A percentile compares a stretch with the other conserved stretches of the same genome.
phyloP scores from a whole-genome alignment of 1,140 invertebrate genomes.

The Papilio helenus region DNA sequence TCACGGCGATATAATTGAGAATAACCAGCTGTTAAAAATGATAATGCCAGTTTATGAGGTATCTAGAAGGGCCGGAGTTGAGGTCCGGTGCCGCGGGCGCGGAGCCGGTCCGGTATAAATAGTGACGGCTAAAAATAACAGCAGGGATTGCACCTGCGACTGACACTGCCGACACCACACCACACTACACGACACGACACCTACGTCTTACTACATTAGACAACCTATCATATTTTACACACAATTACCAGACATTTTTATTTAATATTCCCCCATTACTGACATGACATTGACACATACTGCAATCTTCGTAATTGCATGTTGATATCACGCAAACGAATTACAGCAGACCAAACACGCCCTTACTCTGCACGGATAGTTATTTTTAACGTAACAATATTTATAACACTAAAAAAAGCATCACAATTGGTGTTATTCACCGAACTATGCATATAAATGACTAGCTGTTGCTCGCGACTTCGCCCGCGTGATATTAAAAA shows the following conservation, averaged over 20 bases:
- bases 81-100: constrained; percentile 31
- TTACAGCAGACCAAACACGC: neutral
- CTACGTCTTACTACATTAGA: constrained; percentile 2
- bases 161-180: constrained; percentile 41
- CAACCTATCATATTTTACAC: constrained; percentile 18
- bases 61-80: constrained; percentile 29
- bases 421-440: neutral
- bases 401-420: neutral
- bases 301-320: constrained; percentile 9
- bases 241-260: constrained; percentile 29
- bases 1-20: constrained; percentile 37
- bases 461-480: no score
- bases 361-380: neutral
- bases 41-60: constrained; percentile 37
- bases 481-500: no score
- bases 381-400: neutral
- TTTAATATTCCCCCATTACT: constrained; percentile 27
- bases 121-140: constrained; percentile 72
- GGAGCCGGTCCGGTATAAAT: constrained; percentile 76
- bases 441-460: neutral
- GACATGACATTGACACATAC: constrained; percentile 22
- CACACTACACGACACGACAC: neutral
- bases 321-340: neutral
- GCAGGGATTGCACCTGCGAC: constrained; percentile 71
- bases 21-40: constrained; percentile 38